Evolutionary conservation across 2,888 invertebrate species (phyloP), one percentile per base, ranked within the genome.

Genomic region (Drosophila siamana): DNA sequence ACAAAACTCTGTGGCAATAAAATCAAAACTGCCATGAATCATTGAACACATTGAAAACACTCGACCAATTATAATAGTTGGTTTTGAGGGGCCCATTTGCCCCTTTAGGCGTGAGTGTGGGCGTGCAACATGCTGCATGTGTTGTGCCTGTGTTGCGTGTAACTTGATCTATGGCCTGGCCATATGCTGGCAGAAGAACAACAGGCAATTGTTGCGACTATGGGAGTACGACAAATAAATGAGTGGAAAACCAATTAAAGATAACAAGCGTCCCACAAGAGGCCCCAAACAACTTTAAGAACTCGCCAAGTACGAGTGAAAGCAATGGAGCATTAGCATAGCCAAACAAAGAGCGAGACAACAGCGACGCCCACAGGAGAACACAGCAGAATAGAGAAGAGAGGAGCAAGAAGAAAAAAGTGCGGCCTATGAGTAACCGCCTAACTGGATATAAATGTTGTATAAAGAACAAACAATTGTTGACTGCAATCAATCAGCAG

Each of bases 401-500:
- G 11, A 30, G 15, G 7, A 19, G 16, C 4, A 28, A 7, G 33
- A 24, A 57, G 28, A 52, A 63, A 62, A 57, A 63, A 43, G 19
- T 15, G 16, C 9, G 30, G 71, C 59, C 70, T 73, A 75, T 64
- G 69, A 78, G 51, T 72, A 72, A 72, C 61, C 79, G 63, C 47
- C 78, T 80, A 73, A 80, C 86, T 78, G 75, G 64, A 78, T 86
- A 84, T 80, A 88, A 86, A 88, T 84, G 83, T 81, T 84, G 86
- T 72, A 88, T 80, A 80, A 81, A 69, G 84, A 80, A 88, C 88
- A 84, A 85, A 86, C 89, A 88, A 86, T 88, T 86, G 89, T 80
- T 86, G 89, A 89, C 86, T 82, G 89, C 86, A 88, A 86, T 88
- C 86, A 89, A 86, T 88, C 86, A 88, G 80, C 72, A 78, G 80